Evolutionary conservation across 2,888 invertebrate genomes (phyloP).

Genomic region (Ethmia dodecea): DNA sequence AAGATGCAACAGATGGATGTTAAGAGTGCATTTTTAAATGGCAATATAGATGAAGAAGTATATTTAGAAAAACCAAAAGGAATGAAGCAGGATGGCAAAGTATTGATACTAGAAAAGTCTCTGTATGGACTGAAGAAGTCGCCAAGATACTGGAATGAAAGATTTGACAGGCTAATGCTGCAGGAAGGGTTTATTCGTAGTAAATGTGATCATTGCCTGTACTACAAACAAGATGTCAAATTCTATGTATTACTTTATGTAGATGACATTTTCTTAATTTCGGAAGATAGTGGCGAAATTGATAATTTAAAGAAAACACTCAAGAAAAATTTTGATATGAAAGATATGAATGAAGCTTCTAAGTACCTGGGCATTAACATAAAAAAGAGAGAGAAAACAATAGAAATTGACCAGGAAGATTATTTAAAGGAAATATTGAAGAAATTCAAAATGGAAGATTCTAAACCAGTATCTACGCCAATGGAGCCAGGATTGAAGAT

Average conservation of each 20-base stretch:
- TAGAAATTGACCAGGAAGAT: slow-evolving; percentile 4
- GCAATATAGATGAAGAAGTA: no score
- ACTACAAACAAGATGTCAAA: slow-evolving; percentile 2
- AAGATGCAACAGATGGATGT: slow-evolving; percentile 11
- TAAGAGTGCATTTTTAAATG: slow-evolving; percentile 20
- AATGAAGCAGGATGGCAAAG: neutral
- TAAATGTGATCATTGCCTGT: slow-evolving; percentile 11
- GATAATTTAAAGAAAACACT: neutral
- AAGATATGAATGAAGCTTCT: slow-evolving; percentile 1
- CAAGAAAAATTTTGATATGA: slow-evolving; percentile 5
- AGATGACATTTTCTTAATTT: slow-evolving; percentile 8
- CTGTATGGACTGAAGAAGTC: no score
- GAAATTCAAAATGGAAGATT: slow-evolving; percentile 8
- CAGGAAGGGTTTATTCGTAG: slow-evolving; percentile 7
- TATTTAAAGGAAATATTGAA: slow-evolving; percentile 9
- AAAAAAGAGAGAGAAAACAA: neutral
- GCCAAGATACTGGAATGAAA: slow-evolving; percentile 11
- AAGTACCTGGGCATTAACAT: slow-evolving; percentile 8
- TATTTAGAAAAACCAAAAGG: slow-evolving; percentile 20
- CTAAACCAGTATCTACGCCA: slow-evolving; percentile 8
- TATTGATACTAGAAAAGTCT: slow-evolving; percentile 8
- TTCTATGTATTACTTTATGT: slow-evolving; percentile 9
- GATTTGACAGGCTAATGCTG: slow-evolving; percentile 2
- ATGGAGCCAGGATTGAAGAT: slow-evolving; percentile 2
- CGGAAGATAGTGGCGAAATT: slow-evolving; percentile 1